These are phyloP conservation scores for Diachasmimorpha longicaudata DNA, from an alignment of 1,140 invertebrate genomes.

Conservation along the genomic window DNA sequence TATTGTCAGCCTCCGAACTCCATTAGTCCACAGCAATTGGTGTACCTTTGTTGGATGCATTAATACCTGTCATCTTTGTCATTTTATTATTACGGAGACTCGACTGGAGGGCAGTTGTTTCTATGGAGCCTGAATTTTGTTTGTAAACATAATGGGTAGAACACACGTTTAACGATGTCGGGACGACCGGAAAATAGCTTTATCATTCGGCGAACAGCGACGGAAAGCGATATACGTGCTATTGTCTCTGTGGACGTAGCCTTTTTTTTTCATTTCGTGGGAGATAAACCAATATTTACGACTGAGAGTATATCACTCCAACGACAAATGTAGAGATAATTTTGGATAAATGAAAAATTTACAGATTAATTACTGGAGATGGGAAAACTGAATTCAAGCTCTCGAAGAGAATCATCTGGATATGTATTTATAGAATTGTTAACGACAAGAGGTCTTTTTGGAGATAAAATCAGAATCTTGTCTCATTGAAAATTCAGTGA, in stretches of 20 bases:
- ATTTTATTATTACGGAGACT: background rate
- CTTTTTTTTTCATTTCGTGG: background rate
- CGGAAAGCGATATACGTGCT: background rate
- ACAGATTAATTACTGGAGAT: background rate
- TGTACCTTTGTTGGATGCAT: background rate
- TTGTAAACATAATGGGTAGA: background rate
- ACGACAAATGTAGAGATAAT: slow-evolving; percentile 4
- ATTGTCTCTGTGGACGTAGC: background rate
- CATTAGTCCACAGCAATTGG: background rate
- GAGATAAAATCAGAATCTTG: too few species aligned
- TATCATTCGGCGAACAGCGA: background rate
- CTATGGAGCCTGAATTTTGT: background rate
- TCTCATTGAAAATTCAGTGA: too few species aligned
- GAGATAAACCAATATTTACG: background rate
- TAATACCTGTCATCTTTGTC: background rate
- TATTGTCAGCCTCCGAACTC: background rate
- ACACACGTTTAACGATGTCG: background rate
- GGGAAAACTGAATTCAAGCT: background rate
- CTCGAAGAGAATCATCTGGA: background rate
- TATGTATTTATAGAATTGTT: too few species aligned
- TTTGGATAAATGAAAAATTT: background rate
- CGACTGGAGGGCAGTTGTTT: background rate
- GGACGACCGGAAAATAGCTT: background rate
- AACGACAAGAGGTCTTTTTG: too few species aligned
- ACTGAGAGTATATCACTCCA: background rate